Evolutionary conservation across 2,113 vertebrate genomes (phyloP).

Genomic region (Scytalopus superciliaris): DNA sequence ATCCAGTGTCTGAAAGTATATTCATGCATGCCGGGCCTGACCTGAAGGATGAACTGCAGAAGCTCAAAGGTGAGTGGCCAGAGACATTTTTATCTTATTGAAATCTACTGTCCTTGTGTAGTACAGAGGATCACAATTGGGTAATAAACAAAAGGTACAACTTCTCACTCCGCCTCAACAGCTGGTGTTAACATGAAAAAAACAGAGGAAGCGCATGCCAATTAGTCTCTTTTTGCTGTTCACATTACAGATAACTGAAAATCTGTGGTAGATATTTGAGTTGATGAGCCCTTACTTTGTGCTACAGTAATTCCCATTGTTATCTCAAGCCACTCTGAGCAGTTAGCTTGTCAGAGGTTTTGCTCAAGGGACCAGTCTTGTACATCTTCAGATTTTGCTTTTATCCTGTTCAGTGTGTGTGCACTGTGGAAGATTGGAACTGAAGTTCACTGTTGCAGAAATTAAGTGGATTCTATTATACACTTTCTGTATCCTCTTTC

Average conservation of each 20-base stretch:
- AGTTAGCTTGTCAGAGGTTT: neutral
- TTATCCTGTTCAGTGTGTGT: neutral
- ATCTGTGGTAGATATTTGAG: neutral
- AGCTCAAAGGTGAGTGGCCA: conserved; percentile 86
- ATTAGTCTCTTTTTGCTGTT: neutral
- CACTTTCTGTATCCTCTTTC: neutral
- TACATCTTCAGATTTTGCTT: neutral
- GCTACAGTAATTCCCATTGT: neutral
- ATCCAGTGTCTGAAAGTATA: conserved; percentile 90
- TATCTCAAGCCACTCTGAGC: neutral
- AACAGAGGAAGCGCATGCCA: neutral
- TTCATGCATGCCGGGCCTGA: conserved; percentile 89
- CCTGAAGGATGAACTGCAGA: conserved; percentile 89
- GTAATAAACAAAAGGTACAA: neutral
- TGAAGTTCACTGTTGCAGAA: neutral
- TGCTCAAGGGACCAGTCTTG: neutral
- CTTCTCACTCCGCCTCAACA: no score
- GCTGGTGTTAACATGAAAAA: neutral
- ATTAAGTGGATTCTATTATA: neutral
- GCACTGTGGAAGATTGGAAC: neutral
- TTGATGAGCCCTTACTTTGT: neutral
- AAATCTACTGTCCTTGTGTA: neutral
- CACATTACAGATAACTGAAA: neutral
- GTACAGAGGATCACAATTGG: neutral
- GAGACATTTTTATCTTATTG: neutral